Conservation (phyloP, 2,113 vertebrate genomes). For the Cephalopholis sonnerati region DNA sequence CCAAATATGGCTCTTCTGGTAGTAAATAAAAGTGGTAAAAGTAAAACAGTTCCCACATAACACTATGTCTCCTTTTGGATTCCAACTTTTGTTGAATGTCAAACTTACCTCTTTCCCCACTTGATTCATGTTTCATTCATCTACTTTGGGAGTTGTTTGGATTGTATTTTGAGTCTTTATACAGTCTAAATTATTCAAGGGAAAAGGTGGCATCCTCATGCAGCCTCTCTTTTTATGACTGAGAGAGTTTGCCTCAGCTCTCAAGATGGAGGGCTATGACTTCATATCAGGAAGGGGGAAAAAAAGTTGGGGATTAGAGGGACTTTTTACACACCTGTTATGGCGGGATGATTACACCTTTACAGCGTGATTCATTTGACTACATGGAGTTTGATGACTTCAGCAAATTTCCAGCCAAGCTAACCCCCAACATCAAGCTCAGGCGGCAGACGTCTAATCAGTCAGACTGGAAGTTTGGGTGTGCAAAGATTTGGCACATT, state of each 20-base stretch:
- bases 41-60: neutral
- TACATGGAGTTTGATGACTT: slow-evolving; percentile 51
- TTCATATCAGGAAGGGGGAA: neutral
- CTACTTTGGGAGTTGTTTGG: neutral
- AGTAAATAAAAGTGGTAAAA: no score
- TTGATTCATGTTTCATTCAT: neutral
- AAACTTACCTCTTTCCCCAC: neutral
- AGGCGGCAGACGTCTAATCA: slow-evolving; percentile 19
- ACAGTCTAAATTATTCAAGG: neutral
- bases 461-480: neutral
- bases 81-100: neutral
- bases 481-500: slow-evolving; percentile 8
- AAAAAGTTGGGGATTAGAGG: slow-evolving; percentile 24
- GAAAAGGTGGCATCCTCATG: neutral
- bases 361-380: slow-evolving; percentile 42
- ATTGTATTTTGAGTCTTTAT: neutral
- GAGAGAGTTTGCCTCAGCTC: neutral
- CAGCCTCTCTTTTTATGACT: neutral
- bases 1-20: no score
- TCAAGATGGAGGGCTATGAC: neutral
- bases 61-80: neutral
- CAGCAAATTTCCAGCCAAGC: slow-evolving; percentile 53
- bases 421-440: neutral
- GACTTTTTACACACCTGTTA: slow-evolving; percentile 62
- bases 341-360: slow-evolving; percentile 64